Evolutionary conservation across 2,888 invertebrate genomes (phyloP), one percentile per base, ranked within the genome.

Genomic region (Coecobrya sp.): DNA sequence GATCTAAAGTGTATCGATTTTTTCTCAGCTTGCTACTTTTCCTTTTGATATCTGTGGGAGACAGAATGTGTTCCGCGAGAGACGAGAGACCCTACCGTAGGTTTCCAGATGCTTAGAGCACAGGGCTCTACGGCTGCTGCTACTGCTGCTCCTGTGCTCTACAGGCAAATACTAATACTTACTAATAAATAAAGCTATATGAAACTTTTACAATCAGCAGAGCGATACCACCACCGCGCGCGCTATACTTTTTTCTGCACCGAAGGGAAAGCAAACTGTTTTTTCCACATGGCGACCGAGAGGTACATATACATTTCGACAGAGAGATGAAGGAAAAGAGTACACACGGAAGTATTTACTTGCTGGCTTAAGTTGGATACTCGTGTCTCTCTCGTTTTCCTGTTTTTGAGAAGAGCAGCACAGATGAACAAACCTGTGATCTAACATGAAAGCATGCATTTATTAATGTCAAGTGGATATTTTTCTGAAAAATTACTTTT

Each of bases 1-100:
- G 25, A 2, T 62, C 22, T 25, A 11, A 68, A 68, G 68, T 68
- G 68, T 68, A 68, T 68, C 68, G 68, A 68, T 68, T 68, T 68
- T 68, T 68, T 13, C 13, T 49, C 16, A 25, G 27, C n/a, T 27
- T 65, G 27, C 27, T 27, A 65, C 13, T 73, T 45, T 45, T 45
- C 73, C 13, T 22, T 73, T 73, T 73, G 45, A 73, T 73, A 73
- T 73, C 73, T 73, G 73, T 73, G 73, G 22, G 73, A 73, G 73
- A 42, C 22, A 11, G 19, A 73, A 73, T 45, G 73, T 73, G 73
- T 45, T 73, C 4, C 13, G 11, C 13, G 4, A 42, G 49, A 13
- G 13, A 49, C 3, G 49, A 49, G 13, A 13, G 49, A 49, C 13
- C 49, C 49, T 49, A 49, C 49, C 49, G 4, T 10, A 49, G 49